phyloP scores from a whole-genome alignment of 2,113 vertebrate genomes.

The Scophthalmus maximus region DNA sequence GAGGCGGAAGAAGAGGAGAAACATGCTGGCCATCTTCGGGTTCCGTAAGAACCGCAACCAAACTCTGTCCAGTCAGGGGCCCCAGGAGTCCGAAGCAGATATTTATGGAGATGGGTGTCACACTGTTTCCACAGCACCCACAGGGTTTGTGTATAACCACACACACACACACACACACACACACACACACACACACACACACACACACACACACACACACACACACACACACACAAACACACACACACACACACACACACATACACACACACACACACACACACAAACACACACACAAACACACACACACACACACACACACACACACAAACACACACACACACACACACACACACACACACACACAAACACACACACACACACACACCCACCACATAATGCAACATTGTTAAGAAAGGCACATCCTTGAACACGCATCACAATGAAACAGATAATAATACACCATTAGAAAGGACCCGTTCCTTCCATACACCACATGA shows the following conservation, averaged over 20 bases:
- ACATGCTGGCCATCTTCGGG: constrained; percentile 81
- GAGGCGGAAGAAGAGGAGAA: constrained; percentile 81
- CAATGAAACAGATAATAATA: not conserved
- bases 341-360: not conserved
- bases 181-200: not conserved
- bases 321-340: not conserved
- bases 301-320: not conserved
- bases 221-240: not conserved
- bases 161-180: not conserved
- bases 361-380: too few species aligned
- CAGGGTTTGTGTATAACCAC: constrained; percentile 59
- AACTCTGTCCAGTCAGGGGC: constrained; percentile 65
- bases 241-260: not conserved
- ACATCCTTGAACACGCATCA: constrained; percentile 33
- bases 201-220: not conserved
- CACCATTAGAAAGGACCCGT: not conserved
- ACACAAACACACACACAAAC: not conserved
- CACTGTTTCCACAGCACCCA: constrained; percentile 72
- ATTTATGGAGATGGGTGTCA: constrained; percentile 72
- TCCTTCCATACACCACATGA: not conserved
- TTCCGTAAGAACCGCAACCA: constrained; percentile 82
- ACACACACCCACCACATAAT: too few species aligned
- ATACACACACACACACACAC: not conserved
- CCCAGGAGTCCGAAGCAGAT: constrained; percentile 65
- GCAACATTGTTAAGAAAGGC: not conserved